phyloP scores from a whole-genome alignment of 2,888 invertebrate species.

The Andricus quercusramuli region DNA sequence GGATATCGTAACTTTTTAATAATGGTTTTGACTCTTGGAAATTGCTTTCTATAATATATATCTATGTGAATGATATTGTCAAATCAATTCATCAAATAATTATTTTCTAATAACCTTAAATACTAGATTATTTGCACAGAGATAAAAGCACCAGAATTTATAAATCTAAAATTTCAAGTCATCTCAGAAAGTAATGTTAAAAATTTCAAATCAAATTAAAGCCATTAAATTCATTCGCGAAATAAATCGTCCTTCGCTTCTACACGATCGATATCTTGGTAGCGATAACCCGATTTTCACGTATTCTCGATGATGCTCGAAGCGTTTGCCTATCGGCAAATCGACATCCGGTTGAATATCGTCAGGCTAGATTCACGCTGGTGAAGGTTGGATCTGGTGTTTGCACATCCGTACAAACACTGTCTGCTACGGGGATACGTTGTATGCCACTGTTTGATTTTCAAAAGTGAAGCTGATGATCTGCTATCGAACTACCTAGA shows the following conservation, averaged over 20 bases:
- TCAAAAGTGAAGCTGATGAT: slow-evolving; percentile 68
- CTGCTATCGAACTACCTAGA: slow-evolving; percentile 1
- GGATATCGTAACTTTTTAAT: too few species aligned
- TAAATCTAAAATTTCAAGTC: too few species aligned
- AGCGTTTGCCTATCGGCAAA: slow-evolving; percentile 66
- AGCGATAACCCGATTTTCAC: slow-evolving; percentile 38
- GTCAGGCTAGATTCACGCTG: slow-evolving; percentile 68
- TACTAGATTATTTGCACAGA: too few species aligned
- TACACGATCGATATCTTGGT: background rate
- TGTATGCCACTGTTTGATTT: slow-evolving; percentile 70
- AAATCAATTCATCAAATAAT: too few species aligned
- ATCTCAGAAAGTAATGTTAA: too few species aligned
- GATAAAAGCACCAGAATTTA: too few species aligned
- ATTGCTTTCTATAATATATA: too few species aligned
- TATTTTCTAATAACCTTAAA: too few species aligned
- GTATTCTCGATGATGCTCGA: slow-evolving; percentile 56
- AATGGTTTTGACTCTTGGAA: too few species aligned
- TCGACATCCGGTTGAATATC: slow-evolving; percentile 65
- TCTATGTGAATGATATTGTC: too few species aligned
- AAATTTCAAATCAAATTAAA: too few species aligned
- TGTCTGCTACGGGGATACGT: slow-evolving; percentile 65
- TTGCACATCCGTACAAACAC: slow-evolving; percentile 71
- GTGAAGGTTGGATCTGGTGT: slow-evolving; percentile 68
- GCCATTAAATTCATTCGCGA: background rate
- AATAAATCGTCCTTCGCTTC: background rate